These are phyloP conservation scores for Netta rufina DNA, from an alignment of 2,797 vertebrate genomes.

Conservation along the genomic window DNA sequence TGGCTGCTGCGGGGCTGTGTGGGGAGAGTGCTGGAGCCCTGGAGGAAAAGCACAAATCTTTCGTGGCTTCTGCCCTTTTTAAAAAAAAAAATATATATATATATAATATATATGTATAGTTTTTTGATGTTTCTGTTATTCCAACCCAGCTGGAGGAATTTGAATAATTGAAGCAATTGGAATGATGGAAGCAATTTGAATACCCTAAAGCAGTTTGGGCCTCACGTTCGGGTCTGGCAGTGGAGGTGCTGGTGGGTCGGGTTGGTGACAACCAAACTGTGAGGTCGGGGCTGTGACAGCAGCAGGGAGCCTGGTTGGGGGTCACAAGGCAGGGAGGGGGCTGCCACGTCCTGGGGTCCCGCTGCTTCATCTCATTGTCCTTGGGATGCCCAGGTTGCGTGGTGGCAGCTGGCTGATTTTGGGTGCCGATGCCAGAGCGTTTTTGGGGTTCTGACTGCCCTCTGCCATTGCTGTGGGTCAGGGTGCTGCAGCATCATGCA, in stretches of 20 bases:
- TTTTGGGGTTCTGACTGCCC: not conserved
- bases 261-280: not conserved
- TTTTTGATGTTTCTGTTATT: not conserved
- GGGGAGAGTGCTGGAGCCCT: not conserved
- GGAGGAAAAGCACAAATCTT: not conserved
- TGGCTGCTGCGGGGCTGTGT: not conserved
- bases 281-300: fast-evolving
- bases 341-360: no score
- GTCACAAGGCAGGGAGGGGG: not conserved
- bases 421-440: not conserved
- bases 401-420: not conserved
- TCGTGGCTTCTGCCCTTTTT: not conserved
- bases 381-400: not conserved
- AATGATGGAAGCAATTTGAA: not conserved
- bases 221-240: fast-evolving
- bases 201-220: not conserved
- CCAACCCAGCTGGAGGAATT: not conserved
- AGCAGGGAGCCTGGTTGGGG: no score
- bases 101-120: no score
- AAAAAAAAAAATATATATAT: not conserved
- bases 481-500: not conserved
- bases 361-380: not conserved
- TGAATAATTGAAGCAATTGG: not conserved
- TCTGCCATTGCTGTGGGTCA: not conserved
- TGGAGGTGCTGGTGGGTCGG: not conserved